phyloP scores from a whole-genome alignment of 2,888 invertebrate species.

The Phaedon cochleariae region DNA sequence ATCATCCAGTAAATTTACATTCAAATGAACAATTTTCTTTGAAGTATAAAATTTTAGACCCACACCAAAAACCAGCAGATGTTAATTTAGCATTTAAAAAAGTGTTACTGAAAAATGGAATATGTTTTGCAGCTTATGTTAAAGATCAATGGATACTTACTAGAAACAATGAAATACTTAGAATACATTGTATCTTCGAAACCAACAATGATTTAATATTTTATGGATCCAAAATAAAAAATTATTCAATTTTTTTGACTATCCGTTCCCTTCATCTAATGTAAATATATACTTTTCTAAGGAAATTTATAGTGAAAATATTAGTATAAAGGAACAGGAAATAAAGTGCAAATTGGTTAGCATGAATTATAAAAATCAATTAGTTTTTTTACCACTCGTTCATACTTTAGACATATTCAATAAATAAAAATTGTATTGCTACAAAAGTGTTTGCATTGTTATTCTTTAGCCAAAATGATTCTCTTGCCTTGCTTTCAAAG shows the following conservation, averaged over 20 bases:
- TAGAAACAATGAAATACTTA: slow-evolving; percentile 23
- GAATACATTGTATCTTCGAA: slow-evolving; percentile 20
- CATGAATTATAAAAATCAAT: slow-evolving; percentile 18
- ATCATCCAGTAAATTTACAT: slow-evolving; percentile 12
- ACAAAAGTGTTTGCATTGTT: background rate
- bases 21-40: slow-evolving; percentile 15
- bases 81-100: slow-evolving; percentile 16
- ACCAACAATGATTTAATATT: slow-evolving; percentile 22
- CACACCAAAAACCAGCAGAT: slow-evolving; percentile 12
- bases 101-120: slow-evolving; percentile 18
- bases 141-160: slow-evolving; percentile 25
- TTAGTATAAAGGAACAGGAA: slow-evolving; percentile 21
- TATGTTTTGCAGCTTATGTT: slow-evolving; percentile 19
- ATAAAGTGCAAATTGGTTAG: slow-evolving; percentile 23
- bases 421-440: slow-evolving; percentile 5
- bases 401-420: slow-evolving; percentile 22
- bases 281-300: slow-evolving; percentile 19
- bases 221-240: slow-evolving; percentile 24
- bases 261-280: slow-evolving; percentile 22
- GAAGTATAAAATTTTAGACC: slow-evolving; percentile 21
- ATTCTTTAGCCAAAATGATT: background rate
- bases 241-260: slow-evolving; percentile 19
- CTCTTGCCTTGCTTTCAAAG: slow-evolving; percentile 7
- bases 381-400: slow-evolving; percentile 24
- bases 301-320: slow-evolving; percentile 15